A percentile compares a stretch with the other conserved stretches of the same genome.
phyloP scores from a whole-genome alignment of 2,113 vertebrate species.

The Glaucomys volans region DNA sequence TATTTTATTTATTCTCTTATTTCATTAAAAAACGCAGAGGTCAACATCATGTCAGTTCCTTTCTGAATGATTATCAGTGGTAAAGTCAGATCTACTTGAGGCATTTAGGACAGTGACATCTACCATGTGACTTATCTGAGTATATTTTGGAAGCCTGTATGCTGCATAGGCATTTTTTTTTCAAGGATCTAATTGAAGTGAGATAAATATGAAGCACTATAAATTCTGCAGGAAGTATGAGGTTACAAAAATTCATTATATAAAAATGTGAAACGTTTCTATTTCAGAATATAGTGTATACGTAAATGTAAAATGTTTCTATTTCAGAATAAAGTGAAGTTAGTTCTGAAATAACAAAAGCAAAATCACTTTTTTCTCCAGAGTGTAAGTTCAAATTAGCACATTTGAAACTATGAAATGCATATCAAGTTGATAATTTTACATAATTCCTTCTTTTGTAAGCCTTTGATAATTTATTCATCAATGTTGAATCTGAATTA shows the following conservation, averaged over 20 bases:
- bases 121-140: background rate
- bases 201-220: constrained; percentile 46
- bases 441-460: constrained; percentile 73
- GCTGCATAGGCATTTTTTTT: constrained; percentile 41
- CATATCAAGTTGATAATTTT: constrained; percentile 53
- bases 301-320: constrained; percentile 55
- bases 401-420: constrained; percentile 64
- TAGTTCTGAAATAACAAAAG: constrained; percentile 51
- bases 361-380: constrained; percentile 61
- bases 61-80: background rate
- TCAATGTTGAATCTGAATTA: constrained; percentile 80
- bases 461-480: constrained; percentile 83
- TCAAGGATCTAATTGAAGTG: constrained; percentile 27
- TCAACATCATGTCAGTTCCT: background rate
- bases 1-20: constrained; percentile 3
- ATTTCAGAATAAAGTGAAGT: constrained; percentile 69
- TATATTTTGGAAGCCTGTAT: background rate
- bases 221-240: background rate
- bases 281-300: background rate
- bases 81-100: background rate
- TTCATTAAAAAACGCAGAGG: constrained; percentile 24
- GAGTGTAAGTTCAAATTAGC: constrained; percentile 65
- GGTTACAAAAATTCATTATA: constrained; percentile 34
- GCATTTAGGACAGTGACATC: background rate
- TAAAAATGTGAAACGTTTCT: constrained; percentile 51